phyloP scores from a whole-genome alignment of 2,797 vertebrate species.

The Lophius americanus region DNA sequence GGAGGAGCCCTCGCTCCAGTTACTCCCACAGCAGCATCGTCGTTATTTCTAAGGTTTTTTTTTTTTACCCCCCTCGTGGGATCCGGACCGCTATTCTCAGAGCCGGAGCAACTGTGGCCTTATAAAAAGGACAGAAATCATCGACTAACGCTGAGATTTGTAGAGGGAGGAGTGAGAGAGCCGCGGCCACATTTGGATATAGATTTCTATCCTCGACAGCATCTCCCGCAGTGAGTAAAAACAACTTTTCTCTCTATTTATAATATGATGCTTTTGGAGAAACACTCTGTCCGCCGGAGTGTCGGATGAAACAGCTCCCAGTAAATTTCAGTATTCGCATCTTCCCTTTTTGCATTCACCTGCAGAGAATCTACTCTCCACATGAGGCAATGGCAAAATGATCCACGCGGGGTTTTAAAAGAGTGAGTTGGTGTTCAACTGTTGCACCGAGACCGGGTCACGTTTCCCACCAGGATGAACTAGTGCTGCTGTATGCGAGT shows the following conservation, averaged over 20 bases:
- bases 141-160: slow-evolving; percentile 29
- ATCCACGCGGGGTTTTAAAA: background rate
- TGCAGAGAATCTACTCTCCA: background rate
- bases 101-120: slow-evolving; percentile 50
- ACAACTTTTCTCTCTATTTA: slow-evolving; percentile 36
- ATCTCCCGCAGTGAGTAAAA: slow-evolving; percentile 52
- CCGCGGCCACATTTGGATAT: slow-evolving; percentile 27
- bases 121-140: slow-evolving; percentile 37
- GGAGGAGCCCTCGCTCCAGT: slow-evolving; percentile 70
- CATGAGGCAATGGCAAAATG: background rate
- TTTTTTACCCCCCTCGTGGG: slow-evolving; percentile 32
- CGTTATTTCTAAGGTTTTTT: slow-evolving; percentile 43
- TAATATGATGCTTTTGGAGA: background rate
- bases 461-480: background rate
- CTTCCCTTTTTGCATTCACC: slow-evolving; percentile 8
- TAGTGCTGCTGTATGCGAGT: background rate
- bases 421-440: slow-evolving; percentile 16
- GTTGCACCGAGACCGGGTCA: slow-evolving; percentile 19
- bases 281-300: background rate
- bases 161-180: slow-evolving; percentile 27
- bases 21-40: slow-evolving; percentile 25
- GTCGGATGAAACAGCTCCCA: background rate
- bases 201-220: slow-evolving; percentile 6
- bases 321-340: background rate
- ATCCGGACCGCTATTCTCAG: slow-evolving; percentile 66